A percentile compares a stretch with the other conserved stretches of the same genome.
Conservation (phyloP, 2,888 invertebrate genomes). For the Drosophila fulvimacula region DNA sequence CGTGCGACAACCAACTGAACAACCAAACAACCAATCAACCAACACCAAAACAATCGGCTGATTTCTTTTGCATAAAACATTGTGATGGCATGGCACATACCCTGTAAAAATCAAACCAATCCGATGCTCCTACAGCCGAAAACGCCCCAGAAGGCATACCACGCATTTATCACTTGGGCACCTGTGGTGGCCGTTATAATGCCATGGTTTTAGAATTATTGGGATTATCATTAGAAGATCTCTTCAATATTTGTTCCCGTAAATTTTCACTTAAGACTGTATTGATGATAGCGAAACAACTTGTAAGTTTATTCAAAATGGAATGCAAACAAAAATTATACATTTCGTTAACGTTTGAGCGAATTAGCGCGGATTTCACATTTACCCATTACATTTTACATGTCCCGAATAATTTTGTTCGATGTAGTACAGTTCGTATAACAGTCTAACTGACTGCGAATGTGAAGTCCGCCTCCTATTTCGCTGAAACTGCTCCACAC, state of each 20-base stretch:
- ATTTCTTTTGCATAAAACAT: slow-evolving; percentile 60
- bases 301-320: slow-evolving; percentile 88
- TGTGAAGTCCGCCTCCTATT: slow-evolving; percentile 30
- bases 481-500: slow-evolving; percentile 29
- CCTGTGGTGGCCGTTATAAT: slow-evolving; percentile 99
- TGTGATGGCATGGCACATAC: slow-evolving; percentile 68
- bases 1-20: slow-evolving; percentile 39
- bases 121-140: slow-evolving; percentile 71
- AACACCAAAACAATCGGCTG: slow-evolving; percentile 44
- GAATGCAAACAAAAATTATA: slow-evolving; percentile 8
- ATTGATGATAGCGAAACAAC: slow-evolving; percentile 98
- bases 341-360: slow-evolving; percentile 23
- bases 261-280: slow-evolving; percentile 99
- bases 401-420: slow-evolving; percentile 9
- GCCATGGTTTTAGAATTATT: slow-evolving; percentile 99
- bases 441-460: background rate
- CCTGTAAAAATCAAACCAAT: slow-evolving; percentile 36
- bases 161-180: slow-evolving; percentile 99
- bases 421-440: slow-evolving; percentile 7
- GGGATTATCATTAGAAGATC: slow-evolving; percentile 99
- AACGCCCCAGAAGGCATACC: slow-evolving; percentile 95
- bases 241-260: slow-evolving; percentile 99
- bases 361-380: slow-evolving; percentile 32
- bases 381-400: slow-evolving; percentile 7
- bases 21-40: slow-evolving; percentile 40